These are phyloP conservation scores for Hipparchia semele DNA, from an alignment of 2,888 invertebrate species.

Conservation along the genomic window DNA sequence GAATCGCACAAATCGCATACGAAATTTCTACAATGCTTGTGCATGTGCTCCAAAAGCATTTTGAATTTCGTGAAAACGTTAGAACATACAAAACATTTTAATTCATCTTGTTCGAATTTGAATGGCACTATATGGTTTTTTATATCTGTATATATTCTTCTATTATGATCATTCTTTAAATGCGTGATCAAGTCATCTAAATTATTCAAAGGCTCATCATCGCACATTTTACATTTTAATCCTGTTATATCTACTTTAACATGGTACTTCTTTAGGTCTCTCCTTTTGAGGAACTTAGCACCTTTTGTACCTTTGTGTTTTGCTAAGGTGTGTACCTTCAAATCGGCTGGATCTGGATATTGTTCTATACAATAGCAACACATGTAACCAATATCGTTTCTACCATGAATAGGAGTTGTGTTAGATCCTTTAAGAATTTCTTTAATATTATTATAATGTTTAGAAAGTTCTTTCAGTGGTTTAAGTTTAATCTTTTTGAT, in stretches of 20 bases:
- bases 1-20: slow-evolving; percentile 53
- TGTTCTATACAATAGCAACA: slow-evolving; percentile 45
- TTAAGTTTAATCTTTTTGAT: slow-evolving; percentile 24
- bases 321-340: slow-evolving; percentile 43
- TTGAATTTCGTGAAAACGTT: slow-evolving; percentile 48
- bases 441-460: slow-evolving; percentile 36
- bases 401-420: slow-evolving; percentile 54
- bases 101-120: slow-evolving; percentile 45
- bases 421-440: slow-evolving; percentile 45
- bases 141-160: slow-evolving; percentile 58
- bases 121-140: slow-evolving; percentile 63
- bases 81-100: slow-evolving; percentile 53
- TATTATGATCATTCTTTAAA: slow-evolving; percentile 54
- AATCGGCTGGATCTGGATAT: slow-evolving; percentile 44
- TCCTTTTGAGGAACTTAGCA: slow-evolving; percentile 37
- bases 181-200: slow-evolving; percentile 60
- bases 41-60: slow-evolving; percentile 54
- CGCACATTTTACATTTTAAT: slow-evolving; percentile 60
- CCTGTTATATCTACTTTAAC: slow-evolving; percentile 63
- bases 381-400: slow-evolving; percentile 40
- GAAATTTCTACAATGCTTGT: slow-evolving; percentile 56
- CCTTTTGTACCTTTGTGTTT: slow-evolving; percentile 34
- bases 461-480: slow-evolving; percentile 34
- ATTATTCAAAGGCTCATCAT: slow-evolving; percentile 45
- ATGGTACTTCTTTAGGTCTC: slow-evolving; percentile 49